A percentile compares a stretch with the other conserved stretches of the same genome.
Evolutionary conservation across 2,888 invertebrate species (phyloP).

Genomic region (Phortica okadai): DNA sequence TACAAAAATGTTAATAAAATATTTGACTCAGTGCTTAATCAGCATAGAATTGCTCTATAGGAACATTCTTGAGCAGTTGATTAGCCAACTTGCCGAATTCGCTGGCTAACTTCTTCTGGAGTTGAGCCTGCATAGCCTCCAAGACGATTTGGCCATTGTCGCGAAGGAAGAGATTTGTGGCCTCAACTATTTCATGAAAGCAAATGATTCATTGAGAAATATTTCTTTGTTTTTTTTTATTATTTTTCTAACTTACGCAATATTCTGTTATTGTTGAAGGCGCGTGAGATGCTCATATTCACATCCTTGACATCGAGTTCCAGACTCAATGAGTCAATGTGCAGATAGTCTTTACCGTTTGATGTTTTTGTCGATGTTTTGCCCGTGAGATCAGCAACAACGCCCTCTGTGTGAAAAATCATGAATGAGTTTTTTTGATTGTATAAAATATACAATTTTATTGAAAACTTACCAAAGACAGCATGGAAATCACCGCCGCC

Average conservation of each 20-base stretch:
- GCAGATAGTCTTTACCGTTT: conserved; percentile 78
- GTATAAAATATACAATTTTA: not conserved
- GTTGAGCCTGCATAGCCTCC: conserved; percentile 83
- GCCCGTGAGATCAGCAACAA: conserved; percentile 80
- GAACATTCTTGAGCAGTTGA: conserved; percentile 81
- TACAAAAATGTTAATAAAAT: conserved; percentile 1
- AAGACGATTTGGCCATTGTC: conserved; percentile 84
- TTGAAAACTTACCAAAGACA: conserved; percentile 77
- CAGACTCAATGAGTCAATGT: conserved; percentile 81
- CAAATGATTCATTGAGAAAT: not conserved
- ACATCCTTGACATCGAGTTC: conserved; percentile 81
- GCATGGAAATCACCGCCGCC: conserved; percentile 84
- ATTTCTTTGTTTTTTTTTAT: not conserved
- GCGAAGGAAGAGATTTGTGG: conserved; percentile 83
- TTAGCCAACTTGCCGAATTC: conserved; percentile 82
- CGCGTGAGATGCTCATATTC: conserved; percentile 81
- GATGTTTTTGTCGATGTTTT: conserved; percentile 77
- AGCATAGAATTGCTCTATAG: conserved; percentile 79
- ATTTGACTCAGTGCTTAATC: conserved; percentile 50
- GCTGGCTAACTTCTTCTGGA: conserved; percentile 81
- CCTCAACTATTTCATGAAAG: conserved; percentile 79
- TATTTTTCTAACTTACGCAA: conserved; percentile 79
- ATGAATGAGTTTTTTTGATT: not conserved
- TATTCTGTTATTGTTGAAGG: conserved; percentile 83
- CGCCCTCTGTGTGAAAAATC: conserved; percentile 77